Percentiles rank a stretch among this genome's conserved stretches.
These are phyloP conservation scores for Resseliella maxima DNA, from an alignment of 2,888 invertebrate species.

Conservation along the genomic window DNA sequence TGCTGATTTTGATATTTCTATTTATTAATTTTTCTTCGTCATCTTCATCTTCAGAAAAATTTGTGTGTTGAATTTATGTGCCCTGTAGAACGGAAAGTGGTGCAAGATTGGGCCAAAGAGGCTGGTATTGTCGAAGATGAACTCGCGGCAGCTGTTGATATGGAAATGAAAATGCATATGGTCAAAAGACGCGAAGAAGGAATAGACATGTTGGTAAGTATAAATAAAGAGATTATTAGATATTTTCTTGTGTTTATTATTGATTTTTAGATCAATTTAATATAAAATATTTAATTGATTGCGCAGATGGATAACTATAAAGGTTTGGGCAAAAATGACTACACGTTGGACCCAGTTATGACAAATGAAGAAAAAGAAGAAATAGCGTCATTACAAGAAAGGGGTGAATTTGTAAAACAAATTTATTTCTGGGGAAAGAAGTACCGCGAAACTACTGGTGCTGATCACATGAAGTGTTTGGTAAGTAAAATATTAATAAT, in stretches of 20 bases:
- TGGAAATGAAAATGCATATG: background rate
- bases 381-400: background rate
- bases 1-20: background rate
- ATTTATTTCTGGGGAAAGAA: background rate
- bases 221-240: too few relatives aligned
- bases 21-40: too few relatives aligned
- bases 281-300: too few relatives aligned
- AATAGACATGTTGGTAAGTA: background rate
- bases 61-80: background rate
- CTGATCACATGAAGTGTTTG: background rate
- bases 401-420: background rate
- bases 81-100: background rate
- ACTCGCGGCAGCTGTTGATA: background rate
- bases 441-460: background rate
- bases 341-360: background rate
- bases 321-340: background rate
- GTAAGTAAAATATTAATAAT: too few relatives aligned
- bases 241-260: too few relatives aligned
- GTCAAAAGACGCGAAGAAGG: background rate
- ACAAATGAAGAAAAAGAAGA: background rate
- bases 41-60: background rate
- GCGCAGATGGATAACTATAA: background rate
- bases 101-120: background rate
- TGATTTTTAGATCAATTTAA: too few relatives aligned
- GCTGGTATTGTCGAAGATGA: background rate